A percentile compares a stretch with the other conserved stretches of the same genome.
phyloP scores from a whole-genome alignment of 2,113 vertebrate species.

The Melozone crissalis region DNA sequence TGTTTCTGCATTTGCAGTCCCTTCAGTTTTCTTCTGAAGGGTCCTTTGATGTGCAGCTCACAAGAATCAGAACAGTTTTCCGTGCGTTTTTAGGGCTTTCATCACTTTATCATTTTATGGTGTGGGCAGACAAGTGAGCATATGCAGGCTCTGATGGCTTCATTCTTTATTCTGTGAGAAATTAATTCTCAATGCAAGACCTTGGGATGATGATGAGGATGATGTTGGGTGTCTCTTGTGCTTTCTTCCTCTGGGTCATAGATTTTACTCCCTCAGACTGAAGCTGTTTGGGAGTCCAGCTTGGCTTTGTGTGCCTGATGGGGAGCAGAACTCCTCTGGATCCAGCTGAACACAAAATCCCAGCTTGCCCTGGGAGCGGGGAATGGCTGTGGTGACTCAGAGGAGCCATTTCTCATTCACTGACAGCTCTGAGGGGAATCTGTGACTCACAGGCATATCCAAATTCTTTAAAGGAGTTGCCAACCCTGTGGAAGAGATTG shows the following conservation, averaged over 20 bases:
- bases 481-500: not conserved
- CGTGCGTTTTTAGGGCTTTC: not conserved
- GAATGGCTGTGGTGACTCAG: slow-evolving; percentile 4
- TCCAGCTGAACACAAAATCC: not conserved
- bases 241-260: not conserved
- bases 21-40: not conserved
- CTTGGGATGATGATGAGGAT: not conserved
- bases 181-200: not conserved
- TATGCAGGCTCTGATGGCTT: not conserved
- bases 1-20: not conserved
- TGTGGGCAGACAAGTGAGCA: not conserved
- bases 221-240: not conserved
- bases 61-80: not conserved
- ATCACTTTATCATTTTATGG: not conserved
- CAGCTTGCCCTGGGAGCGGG: not conserved
- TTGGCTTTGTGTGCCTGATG: not conserved
- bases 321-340: not conserved
- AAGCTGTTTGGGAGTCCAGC: not conserved
- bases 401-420: not conserved
- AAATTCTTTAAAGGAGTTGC: not conserved
- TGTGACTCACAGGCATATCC: not conserved
- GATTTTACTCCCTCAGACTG: not conserved
- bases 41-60: not conserved
- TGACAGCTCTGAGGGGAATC: not conserved
- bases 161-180: not conserved